Percentiles rank a stretch among this genome's conserved stretches.
These are phyloP conservation scores for Oscheius sp. DNA, from an alignment of 2,888 invertebrate species.

Conservation along the genomic window DNA sequence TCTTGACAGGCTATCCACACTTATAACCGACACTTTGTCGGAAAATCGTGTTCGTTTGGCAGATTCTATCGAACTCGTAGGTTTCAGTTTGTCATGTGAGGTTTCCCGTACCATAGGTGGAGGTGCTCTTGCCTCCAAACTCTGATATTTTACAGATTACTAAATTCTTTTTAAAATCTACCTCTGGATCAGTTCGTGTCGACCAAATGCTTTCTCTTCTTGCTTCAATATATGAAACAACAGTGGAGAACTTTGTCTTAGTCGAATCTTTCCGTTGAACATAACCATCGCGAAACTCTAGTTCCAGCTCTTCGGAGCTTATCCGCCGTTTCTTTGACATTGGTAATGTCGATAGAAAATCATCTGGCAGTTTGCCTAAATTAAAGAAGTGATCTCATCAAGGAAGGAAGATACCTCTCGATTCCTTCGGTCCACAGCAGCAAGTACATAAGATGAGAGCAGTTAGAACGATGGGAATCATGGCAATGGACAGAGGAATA, in stretches of 20 bases:
- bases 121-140: background rate
- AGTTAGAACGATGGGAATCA: conserved; percentile 64
- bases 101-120: conserved; percentile 16
- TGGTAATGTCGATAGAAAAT: conserved; percentile 42
- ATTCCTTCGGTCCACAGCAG: conserved; percentile 66
- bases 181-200: conserved; percentile 27
- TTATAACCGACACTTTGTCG: conserved; percentile 55
- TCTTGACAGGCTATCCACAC: conserved; percentile 39
- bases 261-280: conserved; percentile 57
- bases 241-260: conserved; percentile 58
- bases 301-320: conserved; percentile 50
- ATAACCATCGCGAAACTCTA: conserved; percentile 57
- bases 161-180: conserved; percentile 25
- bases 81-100: background rate
- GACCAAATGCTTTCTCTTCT: conserved; percentile 54
- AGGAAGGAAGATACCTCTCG: conserved; percentile 45
- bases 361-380: conserved; percentile 53
- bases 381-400: background rate
- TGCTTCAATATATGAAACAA: conserved; percentile 56
- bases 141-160: conserved; percentile 35
- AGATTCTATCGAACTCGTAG: conserved; percentile 37
- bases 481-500: conserved; percentile 63
- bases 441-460: conserved; percentile 65
- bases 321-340: conserved; percentile 38
- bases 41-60: conserved; percentile 51